Evolutionary conservation across 2,888 invertebrate species (phyloP), one percentile per base, ranked within the genome.

Genomic region (Sclerodermus sp.): DNA sequence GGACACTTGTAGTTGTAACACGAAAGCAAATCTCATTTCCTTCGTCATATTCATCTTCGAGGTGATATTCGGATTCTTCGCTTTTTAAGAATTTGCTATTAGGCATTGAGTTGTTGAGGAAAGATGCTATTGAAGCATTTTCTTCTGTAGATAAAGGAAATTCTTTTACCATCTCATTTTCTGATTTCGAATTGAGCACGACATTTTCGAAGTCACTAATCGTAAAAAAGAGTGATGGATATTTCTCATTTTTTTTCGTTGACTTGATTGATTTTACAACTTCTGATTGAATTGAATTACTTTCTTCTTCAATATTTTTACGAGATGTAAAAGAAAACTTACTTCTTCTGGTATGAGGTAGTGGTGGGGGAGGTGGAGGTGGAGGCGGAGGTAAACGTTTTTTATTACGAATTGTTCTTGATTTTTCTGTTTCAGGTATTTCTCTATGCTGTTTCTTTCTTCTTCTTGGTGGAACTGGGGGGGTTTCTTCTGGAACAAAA

Each of bases 401-500:
- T 39, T 23, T 23, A 23, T 23, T 5, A 23, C 49, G 58, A 40
- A n/a, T 42, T 8, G 47, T 39, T 16, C 38, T 44, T 40, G 32
- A 38, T 23, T 40, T 50, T 12, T 46, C 45, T 4, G 34, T 4
- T 3, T 8, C 10, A n/a, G n/a, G 34, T 38, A 38, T 32, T 15
- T 31, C 49, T 47, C 34, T 50, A 36, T 31, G 9, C 18, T 45
- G 37, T 13, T 43, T 38, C 62, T 61, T 8, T 15, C 14, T 42
- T 47, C 50, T 71, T 46, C 76, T 72, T 39, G 75, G 77, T 44
- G 77, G 77, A 43, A 78, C 67, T 18, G 77, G 75, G 47, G 77
- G 77, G 36, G 68, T 47, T 48, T 64, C 63, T 61, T 65, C 73
- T 71, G 62, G 32, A 64, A 67, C 40, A 57, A 9, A 31, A 51